Evolutionary conservation across 2,797 vertebrate genomes (phyloP).

Genomic region (Parauchenoglanis punctatus): DNA sequence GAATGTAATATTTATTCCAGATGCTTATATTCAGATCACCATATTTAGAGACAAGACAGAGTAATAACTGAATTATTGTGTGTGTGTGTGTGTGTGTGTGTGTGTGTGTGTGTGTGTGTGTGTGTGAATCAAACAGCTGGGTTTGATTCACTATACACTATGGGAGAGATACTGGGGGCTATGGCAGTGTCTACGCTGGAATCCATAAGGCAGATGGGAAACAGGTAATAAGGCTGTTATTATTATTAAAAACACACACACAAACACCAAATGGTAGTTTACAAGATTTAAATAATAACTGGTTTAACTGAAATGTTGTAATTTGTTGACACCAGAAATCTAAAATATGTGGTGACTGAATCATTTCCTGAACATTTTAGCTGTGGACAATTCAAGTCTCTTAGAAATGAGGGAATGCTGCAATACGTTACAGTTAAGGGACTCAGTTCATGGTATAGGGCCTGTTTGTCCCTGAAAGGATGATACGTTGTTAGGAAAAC

Average conservation of each 20-base stretch:
- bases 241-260: background rate
- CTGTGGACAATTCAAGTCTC: too few relatives aligned
- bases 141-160: background rate
- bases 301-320: too few relatives aligned
- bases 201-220: background rate
- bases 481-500: too few relatives aligned
- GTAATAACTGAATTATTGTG: background rate
- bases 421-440: too few relatives aligned
- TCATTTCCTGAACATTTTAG: too few relatives aligned
- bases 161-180: slow-evolving; percentile 1
- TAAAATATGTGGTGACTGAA: too few relatives aligned
- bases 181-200: background rate
- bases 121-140: too few relatives aligned
- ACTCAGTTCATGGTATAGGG: too few relatives aligned
- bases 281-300: too few relatives aligned
- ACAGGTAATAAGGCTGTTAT: background rate
- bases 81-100: background rate
- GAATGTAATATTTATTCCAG: background rate
- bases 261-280: background rate
- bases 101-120: background rate
- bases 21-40: background rate
- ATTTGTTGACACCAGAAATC: too few relatives aligned
- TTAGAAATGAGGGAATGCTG: too few relatives aligned
- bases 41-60: background rate
- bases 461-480: too few relatives aligned